Evolutionary conservation across 2,888 invertebrate genomes (phyloP).

Genomic region (Ophion costatus): DNA sequence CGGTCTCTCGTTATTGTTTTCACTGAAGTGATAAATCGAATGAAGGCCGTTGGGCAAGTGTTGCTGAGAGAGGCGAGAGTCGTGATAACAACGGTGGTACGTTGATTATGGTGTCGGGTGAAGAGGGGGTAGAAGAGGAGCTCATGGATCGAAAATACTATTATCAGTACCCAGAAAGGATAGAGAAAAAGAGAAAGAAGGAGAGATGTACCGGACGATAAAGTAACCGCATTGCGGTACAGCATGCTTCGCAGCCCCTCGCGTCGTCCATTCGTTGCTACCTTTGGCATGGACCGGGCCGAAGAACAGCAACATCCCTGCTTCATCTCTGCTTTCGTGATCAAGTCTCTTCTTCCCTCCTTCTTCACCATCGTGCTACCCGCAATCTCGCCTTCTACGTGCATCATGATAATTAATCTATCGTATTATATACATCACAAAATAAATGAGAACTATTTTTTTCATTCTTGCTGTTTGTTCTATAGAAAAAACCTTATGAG

Average conservation of each 20-base stretch:
- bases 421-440: neutral
- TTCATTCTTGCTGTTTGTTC: neutral
- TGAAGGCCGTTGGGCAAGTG: neutral
- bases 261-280: slow-evolving; percentile 66
- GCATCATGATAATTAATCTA: slow-evolving; percentile 4
- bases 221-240: slow-evolving; percentile 81
- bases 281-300: slow-evolving; percentile 60
- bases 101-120: slow-evolving; percentile 52
- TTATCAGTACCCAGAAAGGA: slow-evolving; percentile 35
- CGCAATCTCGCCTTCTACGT: slow-evolving; percentile 7
- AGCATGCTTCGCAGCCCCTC: slow-evolving; percentile 71
- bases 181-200: slow-evolving; percentile 19
- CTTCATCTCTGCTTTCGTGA: slow-evolving; percentile 26
- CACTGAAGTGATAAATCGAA: slow-evolving; percentile 31
- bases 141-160: slow-evolving; percentile 63
- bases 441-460: neutral
- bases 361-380: neutral
- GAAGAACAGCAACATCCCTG: slow-evolving; percentile 21
- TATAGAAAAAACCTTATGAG: neutral
- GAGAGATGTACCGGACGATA: slow-evolving; percentile 76
- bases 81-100: slow-evolving; percentile 63
- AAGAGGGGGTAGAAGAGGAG: no score
- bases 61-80: slow-evolving; percentile 16
- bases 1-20: slow-evolving; percentile 11
- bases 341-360: slow-evolving; percentile 15